Evolutionary conservation across 1,140 invertebrate genomes (phyloP).

Genomic region (Agraylea sexmaculata): DNA sequence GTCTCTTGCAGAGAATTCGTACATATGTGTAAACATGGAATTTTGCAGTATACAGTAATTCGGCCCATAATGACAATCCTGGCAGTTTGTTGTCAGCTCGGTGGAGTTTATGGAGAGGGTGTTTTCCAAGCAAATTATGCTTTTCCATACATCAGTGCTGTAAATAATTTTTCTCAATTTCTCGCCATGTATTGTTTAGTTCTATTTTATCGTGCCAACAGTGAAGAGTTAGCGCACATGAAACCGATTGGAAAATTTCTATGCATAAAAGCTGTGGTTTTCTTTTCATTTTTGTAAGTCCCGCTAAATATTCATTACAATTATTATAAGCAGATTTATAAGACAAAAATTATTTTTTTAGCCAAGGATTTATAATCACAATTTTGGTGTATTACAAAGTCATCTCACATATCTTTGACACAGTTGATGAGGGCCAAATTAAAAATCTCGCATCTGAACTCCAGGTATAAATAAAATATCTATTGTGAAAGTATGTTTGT

Average conservation of each 20-base stretch:
- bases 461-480: conserved; percentile 47
- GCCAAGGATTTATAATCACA: conserved; percentile 85
- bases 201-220: conserved; percentile 84
- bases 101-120: conserved; percentile 80
- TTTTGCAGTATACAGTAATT: conserved; percentile 86
- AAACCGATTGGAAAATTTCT: conserved; percentile 90
- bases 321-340: background rate
- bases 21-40: conserved; percentile 90
- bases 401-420: conserved; percentile 55
- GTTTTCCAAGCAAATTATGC: conserved; percentile 73
- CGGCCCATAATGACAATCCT: conserved; percentile 79
- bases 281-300: conserved; percentile 96
- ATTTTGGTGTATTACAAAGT: conserved; percentile 63
- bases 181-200: conserved; percentile 94
- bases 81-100: conserved; percentile 79
- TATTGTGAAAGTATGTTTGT: conserved; percentile 6
- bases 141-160: conserved; percentile 80
- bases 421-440: conserved; percentile 49
- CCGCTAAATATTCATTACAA: conserved; percentile 2
- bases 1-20: conserved; percentile 64
- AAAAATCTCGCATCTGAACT: conserved; percentile 64
- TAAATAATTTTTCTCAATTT: conserved; percentile 93
- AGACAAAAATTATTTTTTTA: conserved; percentile 38
- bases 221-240: conserved; percentile 78
- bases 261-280: conserved; percentile 97